Percentiles rank a stretch among this genome's conserved stretches.
Evolutionary conservation across 2,888 invertebrate genomes (phyloP).

Genomic region (Tipula confusa): DNA sequence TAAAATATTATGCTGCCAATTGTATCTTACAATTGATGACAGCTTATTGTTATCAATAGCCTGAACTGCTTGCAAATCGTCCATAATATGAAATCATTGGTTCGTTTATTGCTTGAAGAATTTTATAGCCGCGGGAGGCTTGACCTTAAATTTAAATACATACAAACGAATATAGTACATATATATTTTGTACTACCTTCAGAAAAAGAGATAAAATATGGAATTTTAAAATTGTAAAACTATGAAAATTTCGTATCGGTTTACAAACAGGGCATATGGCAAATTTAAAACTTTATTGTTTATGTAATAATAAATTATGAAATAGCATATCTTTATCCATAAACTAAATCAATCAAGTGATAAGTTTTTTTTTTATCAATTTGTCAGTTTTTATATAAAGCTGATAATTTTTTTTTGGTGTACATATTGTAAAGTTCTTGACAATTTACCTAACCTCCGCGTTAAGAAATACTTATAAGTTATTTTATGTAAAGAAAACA

Average conservation of each 20-base stretch:
- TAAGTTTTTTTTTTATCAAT: background rate
- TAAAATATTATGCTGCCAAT: no score
- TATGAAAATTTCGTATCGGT: background rate
- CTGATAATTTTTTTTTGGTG: background rate
- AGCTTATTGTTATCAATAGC: no score
- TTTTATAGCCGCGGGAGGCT: no score
- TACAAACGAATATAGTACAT: background rate
- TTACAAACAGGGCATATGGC: background rate
- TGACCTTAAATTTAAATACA: background rate
- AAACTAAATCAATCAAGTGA: slow-evolving; percentile 12
- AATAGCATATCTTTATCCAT: background rate
- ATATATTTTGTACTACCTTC: background rate
- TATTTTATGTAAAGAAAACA: background rate
- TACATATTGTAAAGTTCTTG: background rate
- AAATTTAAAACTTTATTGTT: background rate
- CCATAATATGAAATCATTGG: no score
- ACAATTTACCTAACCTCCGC: background rate
- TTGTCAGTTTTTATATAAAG: background rate
- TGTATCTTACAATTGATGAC: no score
- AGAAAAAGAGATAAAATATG: slow-evolving; percentile 4
- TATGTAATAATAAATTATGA: background rate
- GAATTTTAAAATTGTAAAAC: background rate
- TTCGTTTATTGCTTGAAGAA: no score
- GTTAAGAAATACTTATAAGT: background rate
- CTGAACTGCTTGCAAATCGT: no score